A percentile compares a stretch with the other conserved stretches of the same genome.
These are phyloP conservation scores for Galaxea fascicularis DNA, from an alignment of 92 coral and sea anemone genomes.

Conservation along the genomic window DNA sequence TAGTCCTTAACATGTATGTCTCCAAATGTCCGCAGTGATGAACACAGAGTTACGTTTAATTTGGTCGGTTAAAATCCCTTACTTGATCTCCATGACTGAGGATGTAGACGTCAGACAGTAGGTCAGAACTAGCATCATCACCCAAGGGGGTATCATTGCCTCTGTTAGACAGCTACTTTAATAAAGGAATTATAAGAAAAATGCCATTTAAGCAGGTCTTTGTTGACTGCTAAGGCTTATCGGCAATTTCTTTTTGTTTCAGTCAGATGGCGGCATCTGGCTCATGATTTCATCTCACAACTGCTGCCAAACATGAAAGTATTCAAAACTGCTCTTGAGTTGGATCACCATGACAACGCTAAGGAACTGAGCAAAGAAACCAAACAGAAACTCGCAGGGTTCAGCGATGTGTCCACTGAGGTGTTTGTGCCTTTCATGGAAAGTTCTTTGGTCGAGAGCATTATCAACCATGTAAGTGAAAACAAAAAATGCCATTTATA, in stretches of 20 bases:
- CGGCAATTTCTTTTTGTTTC: not conserved
- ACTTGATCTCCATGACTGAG: too few relatives aligned
- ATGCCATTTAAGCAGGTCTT: too few relatives aligned
- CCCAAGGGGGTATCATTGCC: too few relatives aligned
- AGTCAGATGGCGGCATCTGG: slow-evolving; percentile 65
- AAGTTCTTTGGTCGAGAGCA: slow-evolving; percentile 33
- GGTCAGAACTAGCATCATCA: too few relatives aligned
- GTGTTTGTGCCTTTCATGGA: slow-evolving; percentile 59
- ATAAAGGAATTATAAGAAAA: too few relatives aligned
- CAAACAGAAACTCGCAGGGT: slow-evolving; percentile 48
- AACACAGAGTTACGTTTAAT: too few relatives aligned
- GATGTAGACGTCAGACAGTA: too few relatives aligned
- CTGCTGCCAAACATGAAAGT: slow-evolving; percentile 57
- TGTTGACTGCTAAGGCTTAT: too few relatives aligned
- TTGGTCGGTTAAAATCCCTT: too few relatives aligned
- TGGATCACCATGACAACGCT: slow-evolving; percentile 36
- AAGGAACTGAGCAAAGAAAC: slow-evolving; percentile 53
- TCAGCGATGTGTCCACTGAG: slow-evolving; percentile 57
- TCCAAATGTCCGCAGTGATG: too few relatives aligned
- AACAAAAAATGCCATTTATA: not conserved
- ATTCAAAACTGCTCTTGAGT: slow-evolving; percentile 57
- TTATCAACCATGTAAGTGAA: slow-evolving; percentile 59
- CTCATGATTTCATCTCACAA: slow-evolving; percentile 37
- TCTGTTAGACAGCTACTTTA: too few relatives aligned
- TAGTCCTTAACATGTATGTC: too few relatives aligned